phyloP scores from a whole-genome alignment of 30 jellyfish, hydroid and myxozoan genomes.

The Cassiopea xamachana region DNA sequence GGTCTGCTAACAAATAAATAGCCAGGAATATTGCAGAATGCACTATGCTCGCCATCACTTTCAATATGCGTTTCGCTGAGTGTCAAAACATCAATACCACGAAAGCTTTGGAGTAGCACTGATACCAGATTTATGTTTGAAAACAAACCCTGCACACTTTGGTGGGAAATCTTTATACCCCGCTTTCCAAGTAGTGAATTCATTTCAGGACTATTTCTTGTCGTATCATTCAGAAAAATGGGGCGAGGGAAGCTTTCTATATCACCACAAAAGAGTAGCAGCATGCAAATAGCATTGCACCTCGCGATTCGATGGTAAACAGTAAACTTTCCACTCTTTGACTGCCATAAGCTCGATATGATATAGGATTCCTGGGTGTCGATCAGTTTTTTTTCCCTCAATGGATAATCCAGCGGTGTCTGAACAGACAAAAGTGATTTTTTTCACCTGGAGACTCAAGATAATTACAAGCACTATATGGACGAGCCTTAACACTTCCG shows the following conservation, averaged over 20 bases:
- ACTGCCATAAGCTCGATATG: conserved; percentile 54
- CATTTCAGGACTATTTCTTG: conserved; percentile 34
- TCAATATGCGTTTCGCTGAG: conserved; percentile 75
- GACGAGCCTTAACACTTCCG: not conserved
- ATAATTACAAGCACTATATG: conserved; percentile 12
- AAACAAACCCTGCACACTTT: conserved; percentile 76
- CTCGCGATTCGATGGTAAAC: conserved; percentile 43
- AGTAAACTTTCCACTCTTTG: conserved; percentile 35
- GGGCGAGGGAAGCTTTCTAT: conserved; percentile 45
- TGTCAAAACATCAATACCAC: conserved; percentile 50
- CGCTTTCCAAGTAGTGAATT: conserved; percentile 56
- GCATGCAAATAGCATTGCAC: conserved; percentile 28
- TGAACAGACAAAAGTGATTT: conserved; percentile 30
- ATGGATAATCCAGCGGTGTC: conserved; percentile 46
- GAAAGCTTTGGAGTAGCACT: conserved; percentile 59
- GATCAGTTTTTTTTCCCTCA: conserved; percentile 29
- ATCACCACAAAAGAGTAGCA: conserved; percentile 35
- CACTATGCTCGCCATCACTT: conserved; percentile 22
- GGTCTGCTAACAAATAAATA: conserved; percentile 71
- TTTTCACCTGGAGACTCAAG: conserved; percentile 17
- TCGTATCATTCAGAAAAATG: conserved; percentile 12
- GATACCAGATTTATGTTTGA: conserved; percentile 58
- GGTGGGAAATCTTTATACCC: conserved; percentile 72
- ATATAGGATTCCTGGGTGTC: conserved; percentile 39
- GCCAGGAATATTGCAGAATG: conserved; percentile 63